Percentiles rank a stretch among this genome's conserved stretches.
phyloP scores from a whole-genome alignment of 2,888 invertebrate species.

The Ethmia dodecea region DNA sequence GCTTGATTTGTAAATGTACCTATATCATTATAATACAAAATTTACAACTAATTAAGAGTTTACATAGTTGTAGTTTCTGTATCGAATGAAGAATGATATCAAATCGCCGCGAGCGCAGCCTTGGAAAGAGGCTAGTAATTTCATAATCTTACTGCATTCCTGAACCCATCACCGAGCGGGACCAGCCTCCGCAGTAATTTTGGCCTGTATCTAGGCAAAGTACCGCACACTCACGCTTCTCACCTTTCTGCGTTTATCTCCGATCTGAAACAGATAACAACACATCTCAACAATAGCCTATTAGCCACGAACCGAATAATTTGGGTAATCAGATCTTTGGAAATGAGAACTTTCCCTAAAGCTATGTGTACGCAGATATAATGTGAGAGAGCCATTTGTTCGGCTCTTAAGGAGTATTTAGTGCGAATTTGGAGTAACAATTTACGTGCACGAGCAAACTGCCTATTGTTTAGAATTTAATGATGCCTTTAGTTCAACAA shows the following conservation, averaged over 20 bases:
- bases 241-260: constrained; percentile 41
- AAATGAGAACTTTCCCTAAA: constrained; percentile 23
- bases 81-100: too few relatives aligned
- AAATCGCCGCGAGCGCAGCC: too few relatives aligned
- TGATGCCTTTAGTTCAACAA: too few relatives aligned
- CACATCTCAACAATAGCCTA: constrained; percentile 49
- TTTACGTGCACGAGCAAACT: too few relatives aligned
- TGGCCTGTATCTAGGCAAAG: constrained; percentile 1
- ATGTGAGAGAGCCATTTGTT: constrained; percentile 13
- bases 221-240: constrained; percentile 29
- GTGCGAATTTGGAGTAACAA: constrained; percentile 13
- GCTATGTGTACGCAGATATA: constrained; percentile 6
- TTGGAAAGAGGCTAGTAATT: too few relatives aligned
- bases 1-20: too few relatives aligned
- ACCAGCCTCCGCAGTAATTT: neutral
- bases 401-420: constrained; percentile 16
- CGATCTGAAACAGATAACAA: constrained; percentile 58
- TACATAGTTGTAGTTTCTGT: too few relatives aligned
- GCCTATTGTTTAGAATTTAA: too few relatives aligned
- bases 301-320: constrained; percentile 38
- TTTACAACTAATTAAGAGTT: too few relatives aligned
- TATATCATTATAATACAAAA: too few relatives aligned
- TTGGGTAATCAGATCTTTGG: constrained; percentile 32
- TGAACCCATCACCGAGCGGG: too few relatives aligned
- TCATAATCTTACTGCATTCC: too few relatives aligned